Percentiles rank a stretch among this genome's conserved stretches.
Conservation (phyloP, 2,113 vertebrate species). For the Tetraodon nigroviridis region DNA sequence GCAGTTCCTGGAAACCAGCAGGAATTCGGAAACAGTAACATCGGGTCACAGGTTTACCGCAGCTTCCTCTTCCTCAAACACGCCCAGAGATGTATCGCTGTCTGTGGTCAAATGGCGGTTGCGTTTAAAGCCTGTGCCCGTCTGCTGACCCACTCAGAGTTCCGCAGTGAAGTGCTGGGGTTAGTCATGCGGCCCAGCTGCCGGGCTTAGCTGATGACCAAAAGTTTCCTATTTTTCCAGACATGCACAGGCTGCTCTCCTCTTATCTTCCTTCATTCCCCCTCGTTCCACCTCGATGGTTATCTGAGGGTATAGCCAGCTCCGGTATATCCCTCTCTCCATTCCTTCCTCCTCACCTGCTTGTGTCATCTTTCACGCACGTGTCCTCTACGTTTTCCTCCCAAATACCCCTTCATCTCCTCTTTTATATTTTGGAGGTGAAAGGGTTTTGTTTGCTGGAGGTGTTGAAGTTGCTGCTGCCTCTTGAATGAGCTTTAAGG, state of each 20-base stretch:
- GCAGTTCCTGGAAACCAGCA: too few relatives aligned
- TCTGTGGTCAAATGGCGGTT: too few relatives aligned
- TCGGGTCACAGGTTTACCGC: too few relatives aligned
- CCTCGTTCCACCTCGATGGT: slow-evolving; percentile 25
- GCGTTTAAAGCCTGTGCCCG: not conserved
- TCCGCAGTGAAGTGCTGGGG: slow-evolving; percentile 22
- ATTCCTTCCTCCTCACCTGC: not conserved
- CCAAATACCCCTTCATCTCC: not conserved
- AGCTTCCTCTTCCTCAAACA: too few relatives aligned
- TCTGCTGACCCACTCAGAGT: slow-evolving; percentile 1
- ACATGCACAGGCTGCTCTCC: slow-evolving; percentile 42
- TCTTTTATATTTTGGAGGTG: too few relatives aligned
- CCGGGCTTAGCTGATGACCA: slow-evolving; percentile 17
- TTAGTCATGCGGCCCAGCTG: slow-evolving; percentile 28
- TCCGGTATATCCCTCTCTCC: slow-evolving; percentile 17
- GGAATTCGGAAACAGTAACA: too few relatives aligned
- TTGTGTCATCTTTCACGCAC: slow-evolving; percentile 1
- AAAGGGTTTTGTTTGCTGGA: too few relatives aligned
- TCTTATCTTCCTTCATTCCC: slow-evolving; percentile 48
- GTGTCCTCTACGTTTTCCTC: not conserved
- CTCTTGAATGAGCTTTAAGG: slow-evolving; percentile 9
- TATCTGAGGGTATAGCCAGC: slow-evolving; percentile 45
- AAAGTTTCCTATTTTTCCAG: slow-evolving; percentile 35
- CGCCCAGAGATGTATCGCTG: too few relatives aligned
- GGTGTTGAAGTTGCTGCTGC: not conserved